phyloP scores from a whole-genome alignment of 2,113 vertebrate genomes.

The Hydrolagus affinis region DNA sequence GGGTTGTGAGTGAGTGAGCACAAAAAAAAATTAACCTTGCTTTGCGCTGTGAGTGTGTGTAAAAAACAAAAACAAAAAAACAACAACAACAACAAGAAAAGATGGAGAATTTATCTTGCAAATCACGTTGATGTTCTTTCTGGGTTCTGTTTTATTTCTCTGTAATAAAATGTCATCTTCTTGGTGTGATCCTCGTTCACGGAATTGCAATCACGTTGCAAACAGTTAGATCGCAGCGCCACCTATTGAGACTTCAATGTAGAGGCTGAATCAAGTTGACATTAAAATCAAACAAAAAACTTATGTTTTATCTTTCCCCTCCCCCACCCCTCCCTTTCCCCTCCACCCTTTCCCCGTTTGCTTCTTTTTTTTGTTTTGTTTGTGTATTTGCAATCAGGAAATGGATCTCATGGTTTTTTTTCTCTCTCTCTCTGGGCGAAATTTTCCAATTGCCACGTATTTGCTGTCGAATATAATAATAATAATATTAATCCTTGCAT shows the following conservation, averaged over 20 bases:
- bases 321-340: background rate
- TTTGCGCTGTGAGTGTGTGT: background rate
- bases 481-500: too few species aligned
- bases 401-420: too few species aligned
- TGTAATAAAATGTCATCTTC: constrained; percentile 13
- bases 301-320: background rate
- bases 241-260: background rate
- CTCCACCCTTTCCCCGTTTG: too few species aligned
- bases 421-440: too few species aligned
- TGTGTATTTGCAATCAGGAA: too few species aligned
- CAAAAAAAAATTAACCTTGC: background rate
- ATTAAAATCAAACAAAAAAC: background rate
- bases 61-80: background rate
- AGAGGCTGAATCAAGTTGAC: constrained; percentile 6
- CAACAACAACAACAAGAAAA: too few species aligned
- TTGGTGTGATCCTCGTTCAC: background rate
- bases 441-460: too few species aligned
- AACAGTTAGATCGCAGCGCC: background rate
- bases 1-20: constrained; percentile 11
- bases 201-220: background rate
- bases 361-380: too few species aligned
- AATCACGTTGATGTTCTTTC: constrained; percentile 24
- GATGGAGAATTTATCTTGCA: background rate
- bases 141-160: constrained; percentile 20
- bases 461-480: too few species aligned